Evolutionary conservation across 2,797 vertebrate species (phyloP).

Genomic region (Propithecus deckenii): DNA sequence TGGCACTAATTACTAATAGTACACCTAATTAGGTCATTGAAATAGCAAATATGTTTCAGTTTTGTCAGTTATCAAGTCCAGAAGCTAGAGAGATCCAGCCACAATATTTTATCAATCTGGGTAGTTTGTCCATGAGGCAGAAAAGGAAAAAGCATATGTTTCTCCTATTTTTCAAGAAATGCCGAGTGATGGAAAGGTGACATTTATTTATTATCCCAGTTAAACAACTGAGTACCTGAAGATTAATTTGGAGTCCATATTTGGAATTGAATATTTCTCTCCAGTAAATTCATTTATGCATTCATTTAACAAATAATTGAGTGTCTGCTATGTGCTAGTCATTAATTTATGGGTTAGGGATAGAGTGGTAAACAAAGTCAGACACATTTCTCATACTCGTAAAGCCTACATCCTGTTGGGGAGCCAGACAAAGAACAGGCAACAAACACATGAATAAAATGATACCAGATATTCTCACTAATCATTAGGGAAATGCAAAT

Average conservation of each 20-base stretch:
- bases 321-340: neutral
- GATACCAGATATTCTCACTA: neutral
- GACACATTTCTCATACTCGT: neutral
- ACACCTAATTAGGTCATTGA: neutral
- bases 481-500: neutral
- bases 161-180: neutral
- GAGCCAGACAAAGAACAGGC: neutral
- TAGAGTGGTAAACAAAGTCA: neutral
- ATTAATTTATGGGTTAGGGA: neutral
- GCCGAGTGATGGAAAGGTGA: neutral
- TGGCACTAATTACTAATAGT: neutral
- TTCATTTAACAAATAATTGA: neutral
- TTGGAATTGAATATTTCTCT: slow-evolving; percentile 2
- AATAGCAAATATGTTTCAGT: neutral
- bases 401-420: neutral
- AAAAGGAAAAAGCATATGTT: neutral
- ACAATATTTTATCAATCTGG: neutral
- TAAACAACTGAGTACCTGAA: neutral
- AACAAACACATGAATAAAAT: neutral
- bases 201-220: neutral
- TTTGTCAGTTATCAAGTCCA: neutral
- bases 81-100: neutral
- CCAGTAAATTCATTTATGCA: neutral
- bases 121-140: neutral
- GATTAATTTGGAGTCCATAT: neutral